A percentile compares a stretch with the other conserved stretches of the same genome.
Conservation (phyloP, 2,888 invertebrate species). For the Autographa pulchrina region DNA sequence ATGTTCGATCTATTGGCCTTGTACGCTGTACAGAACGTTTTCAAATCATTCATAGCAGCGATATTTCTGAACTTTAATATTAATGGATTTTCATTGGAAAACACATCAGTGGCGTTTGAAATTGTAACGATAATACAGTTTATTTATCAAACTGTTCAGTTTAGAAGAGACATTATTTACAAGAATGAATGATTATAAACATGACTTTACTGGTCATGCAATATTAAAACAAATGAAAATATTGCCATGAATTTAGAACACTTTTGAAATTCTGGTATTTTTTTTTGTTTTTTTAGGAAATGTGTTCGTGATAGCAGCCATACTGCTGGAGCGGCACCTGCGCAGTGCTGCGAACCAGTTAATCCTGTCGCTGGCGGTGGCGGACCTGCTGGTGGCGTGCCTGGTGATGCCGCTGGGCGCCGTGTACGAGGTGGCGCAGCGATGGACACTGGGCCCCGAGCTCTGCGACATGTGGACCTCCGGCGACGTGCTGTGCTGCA, state of each 20-base stretch:
- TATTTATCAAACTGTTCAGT: slow-evolving; percentile 1
- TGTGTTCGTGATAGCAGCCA: slow-evolving; percentile 98
- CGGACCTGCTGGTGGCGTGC: slow-evolving; percentile 96
- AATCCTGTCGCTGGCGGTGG: slow-evolving; percentile 96
- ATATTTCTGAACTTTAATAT: slow-evolving; percentile 33
- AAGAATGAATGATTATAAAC: neutral
- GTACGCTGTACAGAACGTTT: slow-evolving; percentile 23
- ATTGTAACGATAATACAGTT: slow-evolving; percentile 13
- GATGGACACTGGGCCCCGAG: slow-evolving; percentile 96
- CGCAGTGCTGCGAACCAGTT: slow-evolving; percentile 97
- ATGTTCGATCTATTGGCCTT: slow-evolving; percentile 26
- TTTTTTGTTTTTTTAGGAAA: slow-evolving; percentile 91
- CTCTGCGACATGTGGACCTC: slow-evolving; percentile 98
- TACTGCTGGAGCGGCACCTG: slow-evolving; percentile 95
- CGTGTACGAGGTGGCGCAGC: slow-evolving; percentile 93
- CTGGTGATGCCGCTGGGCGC: slow-evolving; percentile 94
- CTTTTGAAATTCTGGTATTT: neutral
- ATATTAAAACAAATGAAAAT: neutral
- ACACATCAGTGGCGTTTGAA: slow-evolving; percentile 11
- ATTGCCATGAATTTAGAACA: neutral
- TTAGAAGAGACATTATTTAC: neutral
- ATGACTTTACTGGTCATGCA: neutral
- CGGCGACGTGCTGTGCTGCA: slow-evolving; percentile 97
- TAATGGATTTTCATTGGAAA: slow-evolving; percentile 35
- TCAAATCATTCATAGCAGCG: slow-evolving; percentile 32